Evolutionary conservation across 1,140 invertebrate species (phyloP).

Genomic region (Druon quercuslanigerum): DNA sequence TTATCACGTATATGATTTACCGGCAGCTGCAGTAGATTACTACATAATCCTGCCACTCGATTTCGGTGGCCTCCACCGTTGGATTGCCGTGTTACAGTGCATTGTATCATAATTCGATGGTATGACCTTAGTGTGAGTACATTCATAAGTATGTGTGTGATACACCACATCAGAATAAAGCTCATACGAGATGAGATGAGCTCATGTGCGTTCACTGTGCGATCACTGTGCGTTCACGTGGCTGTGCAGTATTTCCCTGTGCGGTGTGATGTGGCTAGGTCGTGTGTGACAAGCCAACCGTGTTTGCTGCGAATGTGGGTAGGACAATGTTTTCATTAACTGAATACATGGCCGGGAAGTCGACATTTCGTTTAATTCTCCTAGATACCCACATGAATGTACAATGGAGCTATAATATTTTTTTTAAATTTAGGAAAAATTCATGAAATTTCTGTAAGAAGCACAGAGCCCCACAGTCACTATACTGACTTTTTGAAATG

Average conservation of each 20-base stretch:
- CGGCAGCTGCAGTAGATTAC: slow-evolving; percentile 57
- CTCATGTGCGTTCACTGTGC: slow-evolving; percentile 41
- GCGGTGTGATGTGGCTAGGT: slow-evolving; percentile 49
- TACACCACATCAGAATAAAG: slow-evolving; percentile 43
- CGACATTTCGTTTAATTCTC: slow-evolving; percentile 47
- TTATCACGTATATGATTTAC: slow-evolving; percentile 65
- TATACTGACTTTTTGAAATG: no score
- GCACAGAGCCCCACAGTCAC: no score
- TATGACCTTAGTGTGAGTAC: neutral
- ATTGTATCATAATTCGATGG: slow-evolving; percentile 40
- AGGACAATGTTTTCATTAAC: slow-evolving; percentile 71
- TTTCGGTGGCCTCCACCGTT: slow-evolving; percentile 46
- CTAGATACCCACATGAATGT: no score
- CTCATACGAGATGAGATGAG: slow-evolving; percentile 45
- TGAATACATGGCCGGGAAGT: slow-evolving; percentile 60
- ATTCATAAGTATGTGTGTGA: slow-evolving; percentile 37
- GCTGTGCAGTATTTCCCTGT: slow-evolving; percentile 37
- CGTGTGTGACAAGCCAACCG: slow-evolving; percentile 60
- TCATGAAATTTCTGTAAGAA: no score
- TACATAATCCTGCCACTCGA: slow-evolving; percentile 57
- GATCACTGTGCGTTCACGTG: slow-evolving; percentile 28
- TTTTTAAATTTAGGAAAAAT: no score
- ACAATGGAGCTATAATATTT: no score
- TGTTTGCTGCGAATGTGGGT: slow-evolving; percentile 51
- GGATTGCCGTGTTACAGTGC: slow-evolving; percentile 32